Evolutionary conservation across 2,113 vertebrate genomes (phyloP).

Genomic region (Glaucomys volans): DNA sequence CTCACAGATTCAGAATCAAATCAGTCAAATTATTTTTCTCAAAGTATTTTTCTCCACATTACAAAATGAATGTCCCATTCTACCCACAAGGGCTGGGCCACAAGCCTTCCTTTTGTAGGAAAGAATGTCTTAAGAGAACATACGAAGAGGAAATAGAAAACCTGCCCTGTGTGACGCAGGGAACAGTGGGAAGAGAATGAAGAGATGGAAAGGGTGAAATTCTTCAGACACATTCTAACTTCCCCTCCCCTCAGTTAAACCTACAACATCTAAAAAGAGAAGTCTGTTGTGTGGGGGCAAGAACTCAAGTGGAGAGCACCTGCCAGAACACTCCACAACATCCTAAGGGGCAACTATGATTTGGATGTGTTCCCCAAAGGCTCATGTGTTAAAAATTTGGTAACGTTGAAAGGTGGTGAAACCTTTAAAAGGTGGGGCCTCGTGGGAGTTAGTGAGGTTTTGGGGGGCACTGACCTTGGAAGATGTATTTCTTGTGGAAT

Average conservation of each 20-base stretch:
- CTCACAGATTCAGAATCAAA: neutral
- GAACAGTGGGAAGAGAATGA: neutral
- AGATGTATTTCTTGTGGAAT: neutral
- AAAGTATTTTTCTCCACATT: neutral
- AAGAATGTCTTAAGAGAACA: neutral
- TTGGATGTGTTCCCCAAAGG: too few species aligned
- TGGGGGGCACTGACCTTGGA: neutral
- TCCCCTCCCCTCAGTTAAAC: neutral
- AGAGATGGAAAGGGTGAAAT: neutral
- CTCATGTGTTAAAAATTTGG: neutral
- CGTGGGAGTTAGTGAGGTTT: neutral
- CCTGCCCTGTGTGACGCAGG: neutral
- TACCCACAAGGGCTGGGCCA: neutral
- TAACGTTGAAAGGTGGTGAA: neutral
- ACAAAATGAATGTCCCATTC: neutral
- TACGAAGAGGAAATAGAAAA: neutral
- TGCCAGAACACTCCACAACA: neutral
- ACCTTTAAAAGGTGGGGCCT: neutral
- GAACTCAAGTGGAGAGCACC: neutral
- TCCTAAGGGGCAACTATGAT: too few species aligned
- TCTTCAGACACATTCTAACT: too few species aligned
- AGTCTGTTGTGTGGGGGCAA: neutral
- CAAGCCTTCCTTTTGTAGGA: neutral
- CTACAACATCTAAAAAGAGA: neutral
- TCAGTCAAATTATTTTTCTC: neutral